A percentile compares a stretch with the other conserved stretches of the same genome.
These are phyloP conservation scores for Oreonectes daqikongensis DNA, from an alignment of 2,797 vertebrate genomes.

Conservation along the genomic window DNA sequence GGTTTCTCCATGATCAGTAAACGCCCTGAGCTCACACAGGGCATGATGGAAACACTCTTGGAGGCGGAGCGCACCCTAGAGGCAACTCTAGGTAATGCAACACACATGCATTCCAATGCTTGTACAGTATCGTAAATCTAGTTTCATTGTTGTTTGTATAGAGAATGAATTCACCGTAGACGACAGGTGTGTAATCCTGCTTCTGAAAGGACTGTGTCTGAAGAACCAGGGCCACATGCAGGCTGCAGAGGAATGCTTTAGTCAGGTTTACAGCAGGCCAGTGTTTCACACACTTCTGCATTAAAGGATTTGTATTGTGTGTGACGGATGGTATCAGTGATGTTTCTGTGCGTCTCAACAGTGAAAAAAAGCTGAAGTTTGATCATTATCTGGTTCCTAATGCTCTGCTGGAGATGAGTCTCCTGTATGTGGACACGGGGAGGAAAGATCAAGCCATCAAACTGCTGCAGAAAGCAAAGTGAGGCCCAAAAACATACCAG, in stretches of 20 bases:
- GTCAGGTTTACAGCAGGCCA: constrained; percentile 69
- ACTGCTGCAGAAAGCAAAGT: constrained; percentile 83
- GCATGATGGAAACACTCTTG: constrained; percentile 76
- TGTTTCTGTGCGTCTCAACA: constrained; percentile 57
- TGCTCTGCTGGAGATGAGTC: constrained; percentile 78
- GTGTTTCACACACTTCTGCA: constrained; percentile 14
- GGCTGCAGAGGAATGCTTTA: constrained; percentile 78
- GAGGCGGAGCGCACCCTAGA: constrained; percentile 77
- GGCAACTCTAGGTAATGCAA: constrained; percentile 72
- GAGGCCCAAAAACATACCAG: constrained; percentile 32
- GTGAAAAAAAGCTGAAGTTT: constrained; percentile 82
- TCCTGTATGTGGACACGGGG: constrained; percentile 77
- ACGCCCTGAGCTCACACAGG: constrained; percentile 75
- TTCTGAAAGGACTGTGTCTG: constrained; percentile 82
- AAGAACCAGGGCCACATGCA: constrained; percentile 76
- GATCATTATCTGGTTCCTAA: constrained; percentile 86
- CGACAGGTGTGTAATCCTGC: constrained; percentile 76
- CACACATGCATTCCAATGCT: no score
- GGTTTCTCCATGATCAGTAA: constrained; percentile 85
- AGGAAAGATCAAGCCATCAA: constrained; percentile 78
- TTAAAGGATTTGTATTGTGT: no score
- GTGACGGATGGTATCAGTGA: not conserved
- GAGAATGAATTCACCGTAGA: constrained; percentile 76
- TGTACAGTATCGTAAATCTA: not conserved
- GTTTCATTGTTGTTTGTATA: constrained; percentile 50